A percentile compares a stretch with the other conserved stretches of the same genome.
These are phyloP conservation scores for Cariama cristata DNA, from an alignment of 2,113 vertebrate species.

Conservation along the genomic window DNA sequence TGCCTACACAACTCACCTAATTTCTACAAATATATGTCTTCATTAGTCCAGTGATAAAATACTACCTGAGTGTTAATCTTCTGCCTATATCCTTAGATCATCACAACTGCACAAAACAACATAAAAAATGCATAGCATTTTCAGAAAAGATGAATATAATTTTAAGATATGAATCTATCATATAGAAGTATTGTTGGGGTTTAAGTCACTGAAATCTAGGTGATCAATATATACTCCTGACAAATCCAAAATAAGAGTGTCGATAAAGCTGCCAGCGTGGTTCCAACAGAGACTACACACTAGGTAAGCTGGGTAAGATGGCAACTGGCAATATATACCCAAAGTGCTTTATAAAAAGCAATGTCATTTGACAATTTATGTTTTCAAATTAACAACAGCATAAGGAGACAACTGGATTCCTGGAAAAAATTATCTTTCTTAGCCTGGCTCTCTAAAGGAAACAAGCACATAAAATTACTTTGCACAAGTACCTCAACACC, in stretches of 20 bases:
- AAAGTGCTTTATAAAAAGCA: neutral
- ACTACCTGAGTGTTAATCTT: neutral
- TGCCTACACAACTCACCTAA: neutral
- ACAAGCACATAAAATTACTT: neutral
- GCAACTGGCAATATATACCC: neutral
- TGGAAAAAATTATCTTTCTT: neutral
- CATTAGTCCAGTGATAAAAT: neutral
- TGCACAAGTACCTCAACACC: neutral
- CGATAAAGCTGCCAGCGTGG: neutral
- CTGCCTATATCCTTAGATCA: neutral
- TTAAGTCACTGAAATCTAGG: neutral
- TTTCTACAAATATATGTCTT: neutral
- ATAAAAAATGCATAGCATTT: accelerated
- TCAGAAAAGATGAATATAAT: neutral
- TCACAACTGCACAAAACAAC: neutral
- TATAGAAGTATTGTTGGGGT: neutral
- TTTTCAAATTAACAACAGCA: neutral
- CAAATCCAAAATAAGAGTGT: neutral
- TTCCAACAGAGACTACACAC: neutral
- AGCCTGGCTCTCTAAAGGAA: neutral
- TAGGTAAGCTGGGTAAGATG: neutral
- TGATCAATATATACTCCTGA: neutral
- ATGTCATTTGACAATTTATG: neutral
- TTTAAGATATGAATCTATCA: neutral
- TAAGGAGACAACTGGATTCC: neutral